Conservation (phyloP, 2,888 invertebrate species). For the Abrostola triplasia region DNA sequence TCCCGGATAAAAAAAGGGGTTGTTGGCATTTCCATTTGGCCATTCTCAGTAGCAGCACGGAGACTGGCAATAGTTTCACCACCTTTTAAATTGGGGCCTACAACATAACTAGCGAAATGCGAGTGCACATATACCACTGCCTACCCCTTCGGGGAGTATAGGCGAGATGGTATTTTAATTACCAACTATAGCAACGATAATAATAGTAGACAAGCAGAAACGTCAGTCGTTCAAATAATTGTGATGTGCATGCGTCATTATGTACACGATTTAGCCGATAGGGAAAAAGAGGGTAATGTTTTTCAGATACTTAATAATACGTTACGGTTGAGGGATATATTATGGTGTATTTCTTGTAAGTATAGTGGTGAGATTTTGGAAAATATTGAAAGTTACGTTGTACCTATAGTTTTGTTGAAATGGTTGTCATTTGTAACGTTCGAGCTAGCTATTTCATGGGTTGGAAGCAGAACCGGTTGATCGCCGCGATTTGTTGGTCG, state of each 20-base stretch:
- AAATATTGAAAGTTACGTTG: neutral
- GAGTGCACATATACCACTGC: too few species aligned
- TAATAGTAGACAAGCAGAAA: constrained; percentile 24
- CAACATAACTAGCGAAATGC: too few species aligned
- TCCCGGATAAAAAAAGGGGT: too few species aligned
- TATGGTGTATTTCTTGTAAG: neutral
- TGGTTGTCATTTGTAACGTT: neutral
- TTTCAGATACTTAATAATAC: constrained; percentile 22
- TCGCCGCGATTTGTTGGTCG: neutral
- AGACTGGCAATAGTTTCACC: too few species aligned
- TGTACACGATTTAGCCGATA: constrained; percentile 26
- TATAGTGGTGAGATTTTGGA: neutral
- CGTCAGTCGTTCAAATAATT: constrained; percentile 26
- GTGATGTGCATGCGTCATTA: constrained; percentile 39
- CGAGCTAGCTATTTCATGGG: neutral
- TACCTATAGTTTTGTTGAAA: neutral
- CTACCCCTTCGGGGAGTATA: too few species aligned
- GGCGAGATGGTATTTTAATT: too few species aligned
- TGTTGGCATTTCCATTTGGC: too few species aligned
- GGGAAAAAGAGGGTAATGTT: constrained; percentile 46
- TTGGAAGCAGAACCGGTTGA: neutral
- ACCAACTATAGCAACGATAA: constrained; percentile 19
- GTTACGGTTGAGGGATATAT: neutral
- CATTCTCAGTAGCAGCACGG: too few species aligned
- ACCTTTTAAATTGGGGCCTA: too few species aligned